Evolutionary conservation across 30 jellyfish, hydroid and myxozoan species (phyloP), one percentile per base, ranked within the genome.

Genomic region (Turritopsis dohrnii): DNA sequence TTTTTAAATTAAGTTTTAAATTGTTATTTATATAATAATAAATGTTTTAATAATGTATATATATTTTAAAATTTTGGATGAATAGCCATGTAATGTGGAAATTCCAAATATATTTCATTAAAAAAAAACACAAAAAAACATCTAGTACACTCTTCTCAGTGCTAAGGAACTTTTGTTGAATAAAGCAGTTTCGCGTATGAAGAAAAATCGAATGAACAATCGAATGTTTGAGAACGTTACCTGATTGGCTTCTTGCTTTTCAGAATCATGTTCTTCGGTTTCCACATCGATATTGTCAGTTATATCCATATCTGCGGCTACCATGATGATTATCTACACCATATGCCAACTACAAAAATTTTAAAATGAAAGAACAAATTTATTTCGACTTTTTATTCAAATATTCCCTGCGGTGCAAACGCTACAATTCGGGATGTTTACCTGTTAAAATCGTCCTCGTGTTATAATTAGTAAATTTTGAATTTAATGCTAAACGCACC

Each of bases 401-500:
- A 69, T 69, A 69, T 69, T 69, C 77, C 77, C 77, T 69, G 77
- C 22, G 31, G 77, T 7, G 77, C 9, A 19, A 16, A 8, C 77
- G 19, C 77, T 69, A n/a, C 77, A 27, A 16, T 23, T 69, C 77
- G 77, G 77, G 77, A 69, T 7, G 77, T 69, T 69, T 69, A 69
- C 77, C 77, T 27, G 60, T 69, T 69, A 16, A 16, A 69, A 23
- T 9, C 28, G 16, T 27, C 77, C 19, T 23, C 77, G 9, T 23
- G 28, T 69, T n/a, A 7, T 69, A 69, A 69, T 69, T 69, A 69
- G 30, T 69, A n/a, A 69, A 69, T 69, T 69, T 69, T 69, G 30
- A 69, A 69, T n/a, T n/a, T 69, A 69, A 23, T 69, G 77, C 77
- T 69, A 69, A 7, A 23, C 23, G 30, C 28, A 69, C 30, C 9